Evolutionary conservation across 2,888 invertebrate genomes (phyloP).

Genomic region (Acronicta leporina): DNA sequence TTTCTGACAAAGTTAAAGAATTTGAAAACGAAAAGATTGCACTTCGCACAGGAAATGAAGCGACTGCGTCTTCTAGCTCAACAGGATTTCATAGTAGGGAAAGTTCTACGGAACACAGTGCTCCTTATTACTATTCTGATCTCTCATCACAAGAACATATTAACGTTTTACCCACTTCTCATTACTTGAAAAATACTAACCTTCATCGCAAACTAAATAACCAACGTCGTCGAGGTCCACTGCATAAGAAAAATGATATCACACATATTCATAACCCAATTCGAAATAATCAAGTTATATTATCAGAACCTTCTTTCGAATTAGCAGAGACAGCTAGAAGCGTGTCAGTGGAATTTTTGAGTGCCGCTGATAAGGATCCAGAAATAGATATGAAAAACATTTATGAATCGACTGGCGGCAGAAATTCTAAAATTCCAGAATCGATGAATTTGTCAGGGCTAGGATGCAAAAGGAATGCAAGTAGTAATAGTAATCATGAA

Average conservation of each 20-base stretch:
- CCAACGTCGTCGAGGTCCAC: conserved; percentile 91
- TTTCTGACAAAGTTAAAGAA: conserved; percentile 84
- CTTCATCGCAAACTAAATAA: conserved; percentile 91
- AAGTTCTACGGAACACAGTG: conserved; percentile 91
- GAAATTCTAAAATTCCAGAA: conserved; percentile 88
- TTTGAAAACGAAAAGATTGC: conserved; percentile 81
- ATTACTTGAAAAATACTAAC: conserved; percentile 85
- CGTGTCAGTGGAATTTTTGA: conserved; percentile 91
- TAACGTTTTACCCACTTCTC: conserved; percentile 81
- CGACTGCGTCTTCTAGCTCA: conserved; percentile 75
- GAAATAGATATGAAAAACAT: conserved; percentile 92
- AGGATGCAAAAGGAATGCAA: conserved; percentile 82
- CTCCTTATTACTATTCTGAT: conserved; percentile 96
- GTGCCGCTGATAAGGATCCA: conserved; percentile 90
- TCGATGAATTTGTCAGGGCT: conserved; percentile 85
- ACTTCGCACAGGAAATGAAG: conserved; percentile 71
- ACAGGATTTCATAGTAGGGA: conserved; percentile 90
- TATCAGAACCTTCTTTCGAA: conserved; percentile 81
- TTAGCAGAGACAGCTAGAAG: conserved; percentile 90
- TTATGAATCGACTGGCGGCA: conserved; percentile 91
- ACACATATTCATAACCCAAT: conserved; percentile 93
- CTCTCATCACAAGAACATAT: conserved; percentile 88
- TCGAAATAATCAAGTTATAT: conserved; percentile 77
- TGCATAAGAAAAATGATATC: conserved; percentile 91
- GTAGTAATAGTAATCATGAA: conserved; percentile 67